Conservation (phyloP, 2,888 invertebrate genomes). For the Agriopis leucophaearia region DNA sequence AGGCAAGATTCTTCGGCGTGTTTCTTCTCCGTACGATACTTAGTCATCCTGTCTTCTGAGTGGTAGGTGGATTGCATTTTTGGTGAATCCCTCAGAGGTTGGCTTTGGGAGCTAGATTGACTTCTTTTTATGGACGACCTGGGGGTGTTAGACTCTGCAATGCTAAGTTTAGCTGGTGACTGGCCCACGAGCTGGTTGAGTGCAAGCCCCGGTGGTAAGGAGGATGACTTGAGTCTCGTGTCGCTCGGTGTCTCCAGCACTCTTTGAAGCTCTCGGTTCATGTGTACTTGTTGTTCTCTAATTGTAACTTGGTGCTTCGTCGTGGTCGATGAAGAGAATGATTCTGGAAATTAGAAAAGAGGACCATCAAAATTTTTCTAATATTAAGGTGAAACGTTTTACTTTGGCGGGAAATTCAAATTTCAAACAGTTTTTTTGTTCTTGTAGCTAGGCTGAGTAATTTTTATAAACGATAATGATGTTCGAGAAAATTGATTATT, state of each 20-base stretch:
- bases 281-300: constrained; percentile 75
- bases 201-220: constrained; percentile 88
- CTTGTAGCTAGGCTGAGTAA: too few species aligned
- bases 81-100: constrained; percentile 72
- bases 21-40: constrained; percentile 74
- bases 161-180: constrained; percentile 83
- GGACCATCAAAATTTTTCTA: too few species aligned
- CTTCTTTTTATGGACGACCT: constrained; percentile 81
- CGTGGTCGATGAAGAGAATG: constrained; percentile 84
- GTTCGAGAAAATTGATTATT: too few species aligned
- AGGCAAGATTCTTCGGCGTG: constrained; percentile 80
- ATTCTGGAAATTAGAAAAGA: constrained; percentile 68
- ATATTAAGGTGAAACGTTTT: too few species aligned
- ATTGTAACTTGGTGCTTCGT: constrained; percentile 77
- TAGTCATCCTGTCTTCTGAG: constrained; percentile 71
- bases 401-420: too few species aligned
- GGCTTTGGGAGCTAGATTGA: constrained; percentile 83
- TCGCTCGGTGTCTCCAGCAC: constrained; percentile 79
- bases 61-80: constrained; percentile 67
- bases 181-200: constrained; percentile 81
- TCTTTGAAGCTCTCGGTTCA: constrained; percentile 75
- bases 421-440: too few species aligned
- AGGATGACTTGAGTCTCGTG: constrained; percentile 88
- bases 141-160: constrained; percentile 75
- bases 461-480: too few species aligned